Evolutionary conservation across 2,113 vertebrate genomes (phyloP), one percentile per base, ranked within the genome.

Genomic region (Macquaria ambigua): DNA sequence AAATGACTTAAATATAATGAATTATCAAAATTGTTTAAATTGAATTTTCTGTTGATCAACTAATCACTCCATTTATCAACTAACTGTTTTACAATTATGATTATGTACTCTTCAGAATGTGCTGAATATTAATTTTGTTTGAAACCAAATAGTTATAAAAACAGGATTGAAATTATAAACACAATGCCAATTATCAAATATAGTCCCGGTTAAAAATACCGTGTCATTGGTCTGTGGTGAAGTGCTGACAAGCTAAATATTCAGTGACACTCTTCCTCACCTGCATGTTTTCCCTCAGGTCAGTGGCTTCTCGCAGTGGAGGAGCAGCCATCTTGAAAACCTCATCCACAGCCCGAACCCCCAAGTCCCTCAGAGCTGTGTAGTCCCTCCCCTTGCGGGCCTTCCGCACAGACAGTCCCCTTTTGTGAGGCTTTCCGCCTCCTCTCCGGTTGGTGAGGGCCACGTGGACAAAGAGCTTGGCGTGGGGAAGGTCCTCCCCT

Each of bases 251-350:
- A 23, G 5, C 46, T 20, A 28, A 69, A 37, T 11, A 28, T 66
- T 46, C 37, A 18, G 6, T 31, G 3, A 5, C 43, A 5, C 14
- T 66, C 4, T 28, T 62, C 39, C 87, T 76, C 94, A 99, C 98
- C 97, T 99, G 98, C 97, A 99, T 97, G 92, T 99, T 98, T 94
- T 97, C 97, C 86, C 96, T 95, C 91, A 99, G 95, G 87, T 99
- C 98, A 0, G 97, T 97, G 87, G 97, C 98, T 72, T 99, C 98
- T 78, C 96, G 95, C 62, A 99, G 94, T 12, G 96, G 96, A 0
- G 96, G 96, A 79, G 96, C 93, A 68, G 97, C 97, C 53, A 94
- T 97, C 94, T 97, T 99, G 95, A 99, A 99, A 43, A 98, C 96
- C 64, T 99, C 98, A n/a, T 99, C 98, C 78, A 99, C 90, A 0